These are phyloP conservation scores for Heliconius charithonia DNA, from an alignment of 2,888 invertebrate genomes.

Conservation along the genomic window DNA sequence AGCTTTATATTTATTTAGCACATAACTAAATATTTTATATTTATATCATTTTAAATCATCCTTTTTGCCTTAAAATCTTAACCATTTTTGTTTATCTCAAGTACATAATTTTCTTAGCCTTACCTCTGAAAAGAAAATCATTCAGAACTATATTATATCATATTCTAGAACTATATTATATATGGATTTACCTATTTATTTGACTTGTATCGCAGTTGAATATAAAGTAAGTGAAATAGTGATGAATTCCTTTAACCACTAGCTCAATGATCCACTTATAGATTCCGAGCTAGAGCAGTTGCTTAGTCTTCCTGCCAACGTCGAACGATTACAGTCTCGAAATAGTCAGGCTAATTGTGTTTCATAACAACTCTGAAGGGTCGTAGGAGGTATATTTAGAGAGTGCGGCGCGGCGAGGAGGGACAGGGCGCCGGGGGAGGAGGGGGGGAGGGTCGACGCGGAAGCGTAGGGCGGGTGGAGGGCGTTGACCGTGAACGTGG, in stretches of 20 bases:
- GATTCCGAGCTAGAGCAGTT: conserved; percentile 50
- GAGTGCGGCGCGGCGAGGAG: conserved; percentile 52
- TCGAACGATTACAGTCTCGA: conserved; percentile 64
- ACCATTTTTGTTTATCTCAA: too few relatives aligned
- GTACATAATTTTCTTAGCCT: too few relatives aligned
- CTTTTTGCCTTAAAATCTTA: too few relatives aligned
- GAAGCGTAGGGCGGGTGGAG: conserved; percentile 83
- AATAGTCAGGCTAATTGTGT: conserved; percentile 80
- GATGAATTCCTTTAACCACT: conserved; percentile 21
- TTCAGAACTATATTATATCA: background rate
- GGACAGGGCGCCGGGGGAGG: conserved; percentile 52
- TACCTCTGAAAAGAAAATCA: too few relatives aligned
- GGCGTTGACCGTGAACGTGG: conserved; percentile 84
- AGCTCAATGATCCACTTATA: conserved; percentile 36
- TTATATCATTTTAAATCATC: background rate
- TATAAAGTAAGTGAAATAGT: background rate
- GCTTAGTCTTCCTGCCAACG: conserved; percentile 52
- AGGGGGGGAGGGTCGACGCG: conserved; percentile 67
- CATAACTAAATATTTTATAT: background rate
- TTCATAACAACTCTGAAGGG: conserved; percentile 77
- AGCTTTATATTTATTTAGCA: background rate
- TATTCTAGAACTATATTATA: background rate
- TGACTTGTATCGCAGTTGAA: background rate
- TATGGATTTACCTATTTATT: background rate
- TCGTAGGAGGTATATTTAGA: conserved; percentile 76